phyloP scores from a whole-genome alignment of 2,888 invertebrate genomes.

The Perizoma affinitatum region DNA sequence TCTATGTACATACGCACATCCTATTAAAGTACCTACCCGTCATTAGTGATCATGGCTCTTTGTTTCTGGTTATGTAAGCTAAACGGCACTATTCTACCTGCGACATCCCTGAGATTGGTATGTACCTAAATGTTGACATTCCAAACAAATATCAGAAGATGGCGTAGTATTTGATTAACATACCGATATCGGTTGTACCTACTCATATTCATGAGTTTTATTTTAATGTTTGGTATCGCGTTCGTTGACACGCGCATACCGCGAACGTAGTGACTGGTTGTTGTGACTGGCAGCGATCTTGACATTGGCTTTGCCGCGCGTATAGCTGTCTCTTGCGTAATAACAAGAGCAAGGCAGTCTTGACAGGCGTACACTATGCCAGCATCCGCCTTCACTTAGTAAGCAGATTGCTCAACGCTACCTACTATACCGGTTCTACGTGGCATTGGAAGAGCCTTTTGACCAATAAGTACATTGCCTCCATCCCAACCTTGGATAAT shows the following conservation, averaged over 20 bases:
- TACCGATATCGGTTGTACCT: conserved; percentile 22
- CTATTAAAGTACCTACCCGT: too few relatives aligned
- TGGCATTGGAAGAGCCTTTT: too few relatives aligned
- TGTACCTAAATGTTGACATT: conserved; percentile 13
- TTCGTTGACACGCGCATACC: conserved; percentile 54
- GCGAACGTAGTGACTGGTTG: conserved; percentile 36
- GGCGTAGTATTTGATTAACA: conserved; percentile 26
- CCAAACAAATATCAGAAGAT: conserved; percentile 24
- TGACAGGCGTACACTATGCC: conserved; percentile 9
- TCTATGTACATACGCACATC: too few relatives aligned
- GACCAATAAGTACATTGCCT: too few relatives aligned
- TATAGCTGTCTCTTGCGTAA: conserved; percentile 62
- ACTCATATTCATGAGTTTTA: conserved; percentile 15
- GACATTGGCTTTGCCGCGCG: conserved; percentile 68
- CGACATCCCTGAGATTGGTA: conserved; percentile 11
- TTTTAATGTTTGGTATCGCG: conserved; percentile 57
- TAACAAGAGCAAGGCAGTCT: conserved; percentile 16
- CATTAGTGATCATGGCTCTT: not conserved
- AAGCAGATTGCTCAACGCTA: not conserved
- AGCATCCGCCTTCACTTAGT: not conserved
- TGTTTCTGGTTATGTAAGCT: not conserved
- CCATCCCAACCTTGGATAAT: too few relatives aligned
- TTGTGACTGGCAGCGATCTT: conserved; percentile 70
- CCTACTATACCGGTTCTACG: too few relatives aligned
- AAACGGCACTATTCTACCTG: not conserved